Base-by-base conservation (phyloP, 1,140 invertebrate species). In the Triops cancriformis region DNA sequence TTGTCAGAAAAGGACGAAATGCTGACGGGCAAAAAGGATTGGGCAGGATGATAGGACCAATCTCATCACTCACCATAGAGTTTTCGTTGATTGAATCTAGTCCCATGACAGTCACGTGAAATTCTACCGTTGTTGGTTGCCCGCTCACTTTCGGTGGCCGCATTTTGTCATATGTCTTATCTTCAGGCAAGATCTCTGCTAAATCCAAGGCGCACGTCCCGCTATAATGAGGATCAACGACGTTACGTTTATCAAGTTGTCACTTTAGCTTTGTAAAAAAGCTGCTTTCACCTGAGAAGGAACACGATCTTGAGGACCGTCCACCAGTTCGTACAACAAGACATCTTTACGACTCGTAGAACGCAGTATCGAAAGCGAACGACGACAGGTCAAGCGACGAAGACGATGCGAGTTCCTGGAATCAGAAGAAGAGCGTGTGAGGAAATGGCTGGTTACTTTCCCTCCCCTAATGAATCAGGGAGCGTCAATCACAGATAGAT, bases 21-120 rank as follows among this genome's bases (percentile, higher is more conserved):
- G 28, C n/a, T n/a, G 23, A 27, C 28, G 7, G 23, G 14, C 12
- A 76, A 42, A 41, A 42, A 43, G n/a, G 1, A n/a, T 6, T 1
- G 73, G 1, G 9, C 73, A 10, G 11, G 12, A 31, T 74, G 7
- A 74, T 74, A 26, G 73, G 18, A 18, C 37, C 9, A 28, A 74
- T 26, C 14, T 74, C 18, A 18, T 27, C 23, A 64, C 80, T 82
- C 81, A 84, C 84, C 84, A 84, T 84, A 26, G 84, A 84, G 27
- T 83, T 83, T 80, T 84, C 84, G 76, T 84, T 83, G 31, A 84
- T 84, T 11, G 84, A 84, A 80, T 84, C 84, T 11, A 84, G 77
- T 14, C 84, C 82, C 79, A 84, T 83, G 74, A 84, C 83, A 11
- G 83, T 84, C n/a, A 84, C 83, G 77, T 84, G 83, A 74, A 83